Conservation (phyloP, 2,113 vertebrate genomes). For the Anas platyrhynchos region DNA sequence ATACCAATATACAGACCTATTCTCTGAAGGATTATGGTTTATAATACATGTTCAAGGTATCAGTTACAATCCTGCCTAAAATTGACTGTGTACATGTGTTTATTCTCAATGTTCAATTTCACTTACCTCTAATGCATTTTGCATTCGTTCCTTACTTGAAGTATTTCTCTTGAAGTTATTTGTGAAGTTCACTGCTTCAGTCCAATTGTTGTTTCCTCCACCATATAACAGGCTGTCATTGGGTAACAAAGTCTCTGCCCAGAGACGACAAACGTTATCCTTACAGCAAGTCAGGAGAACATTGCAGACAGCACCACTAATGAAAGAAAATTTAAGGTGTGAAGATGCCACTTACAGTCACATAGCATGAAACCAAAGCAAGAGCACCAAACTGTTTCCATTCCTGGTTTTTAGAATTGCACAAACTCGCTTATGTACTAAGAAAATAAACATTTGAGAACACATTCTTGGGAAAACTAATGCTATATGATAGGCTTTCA, state of each 20-base stretch:
- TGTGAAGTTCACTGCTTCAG: slow-evolving; percentile 69
- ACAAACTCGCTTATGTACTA: neutral
- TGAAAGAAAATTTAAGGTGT: slow-evolving; percentile 26
- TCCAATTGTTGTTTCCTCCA: slow-evolving; percentile 76
- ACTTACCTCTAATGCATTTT: slow-evolving; percentile 82
- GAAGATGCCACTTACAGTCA: neutral
- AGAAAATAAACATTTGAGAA: neutral
- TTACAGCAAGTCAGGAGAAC: slow-evolving; percentile 97
- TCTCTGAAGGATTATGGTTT: neutral
- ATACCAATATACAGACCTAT: neutral
- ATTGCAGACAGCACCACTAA: slow-evolving; percentile 92
- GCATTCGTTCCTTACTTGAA: slow-evolving; percentile 81
- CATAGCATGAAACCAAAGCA: neutral
- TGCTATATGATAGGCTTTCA: neutral
- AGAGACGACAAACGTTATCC: slow-evolving; percentile 96
- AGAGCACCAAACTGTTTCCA: neutral
- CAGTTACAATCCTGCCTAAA: neutral
- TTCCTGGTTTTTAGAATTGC: neutral
- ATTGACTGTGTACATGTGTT: neutral
- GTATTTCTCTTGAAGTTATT: slow-evolving; percentile 81
- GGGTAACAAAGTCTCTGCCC: slow-evolving; percentile 96
- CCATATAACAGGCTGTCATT: slow-evolving; percentile 89
- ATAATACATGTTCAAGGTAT: neutral
- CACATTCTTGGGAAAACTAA: neutral
- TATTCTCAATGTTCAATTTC: neutral